Base-by-base conservation (phyloP, 2,113 vertebrate genomes). In the Passer montanus region DNA sequence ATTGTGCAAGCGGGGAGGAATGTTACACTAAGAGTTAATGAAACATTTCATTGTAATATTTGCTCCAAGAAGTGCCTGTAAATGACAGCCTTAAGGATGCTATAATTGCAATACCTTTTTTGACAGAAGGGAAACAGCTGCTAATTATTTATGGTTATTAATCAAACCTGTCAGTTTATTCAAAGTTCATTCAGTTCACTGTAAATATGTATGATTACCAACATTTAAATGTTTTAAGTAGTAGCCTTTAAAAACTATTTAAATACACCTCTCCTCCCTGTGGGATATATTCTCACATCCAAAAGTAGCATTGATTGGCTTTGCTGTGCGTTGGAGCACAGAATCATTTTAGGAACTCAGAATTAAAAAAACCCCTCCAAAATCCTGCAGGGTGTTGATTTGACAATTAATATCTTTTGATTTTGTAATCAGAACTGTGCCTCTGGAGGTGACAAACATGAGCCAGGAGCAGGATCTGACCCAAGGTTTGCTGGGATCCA, bases 131-230 rank as follows among this genome's bases (percentile, higher is more conserved):
- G 73, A 84, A 91, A 79, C 59, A 93, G 53, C 66, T 84, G 68
- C 72, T 95, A 76, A 89, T 94, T 91, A 91, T 82, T 95, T 82
- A 8, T 76, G 81, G 63, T 55, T 93, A 73, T 95, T 91, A 85
- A 82, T 56, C 68, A 89, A 89, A 84, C 43, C 44, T 68, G 41
- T 46, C 60, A 28, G 68, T 76, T 87, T 79, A 72, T 78, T 63
- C 56, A 30, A 22, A 90, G 46, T 73, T 78, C 83, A 70, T 86
- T 86, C 31, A 22, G 28, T 66, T 94, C 62, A 10, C 46, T 60
- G 87, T 73, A 53, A 94, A 80, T 53, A n/a, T 11, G 22, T 47
- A 22, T 33, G 67, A 89, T 66, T 64, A 37, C 35, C 58, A 46
- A 69, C 62, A 41, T 64, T 43, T 43, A 27, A 9, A 6, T 78